These are phyloP conservation scores for Petromus typicus DNA, from an alignment of 2,113 vertebrate genomes.

Conservation along the genomic window DNA sequence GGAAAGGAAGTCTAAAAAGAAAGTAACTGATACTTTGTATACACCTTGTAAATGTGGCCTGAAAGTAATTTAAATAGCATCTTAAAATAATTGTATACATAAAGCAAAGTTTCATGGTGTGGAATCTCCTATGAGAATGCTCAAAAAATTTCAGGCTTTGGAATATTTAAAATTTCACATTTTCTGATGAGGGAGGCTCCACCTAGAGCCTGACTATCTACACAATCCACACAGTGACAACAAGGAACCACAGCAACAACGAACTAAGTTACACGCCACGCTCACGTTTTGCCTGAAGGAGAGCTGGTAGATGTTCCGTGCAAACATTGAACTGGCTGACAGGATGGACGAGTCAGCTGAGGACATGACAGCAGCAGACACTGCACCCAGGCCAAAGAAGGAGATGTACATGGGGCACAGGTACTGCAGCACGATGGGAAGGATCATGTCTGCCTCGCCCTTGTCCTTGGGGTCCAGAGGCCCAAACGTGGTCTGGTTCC, in stretches of 20 bases:
- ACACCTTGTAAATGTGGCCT: not conserved
- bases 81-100: not conserved
- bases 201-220: not conserved
- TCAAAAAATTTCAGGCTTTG: not conserved
- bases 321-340: conserved; percentile 99
- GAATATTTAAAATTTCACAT: not conserved
- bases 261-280: not conserved
- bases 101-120: not conserved
- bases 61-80: not conserved
- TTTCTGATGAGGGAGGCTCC: not conserved
- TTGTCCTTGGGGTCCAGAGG: conserved; percentile 89
- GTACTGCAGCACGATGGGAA: conserved; percentile 96
- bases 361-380: conserved; percentile 98
- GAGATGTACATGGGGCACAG: conserved; percentile 96
- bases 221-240: not conserved
- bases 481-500: conserved; percentile 95
- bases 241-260: not conserved
- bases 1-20: not conserved
- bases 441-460: conserved; percentile 96
- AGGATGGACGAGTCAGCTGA: conserved; percentile 98
- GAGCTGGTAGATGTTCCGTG: conserved; percentile 97
- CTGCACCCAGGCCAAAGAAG: conserved; percentile 96
- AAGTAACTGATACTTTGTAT: not conserved
- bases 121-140: too few species aligned
- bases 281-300: conserved; percentile 97